A percentile compares a stretch with the other conserved stretches of the same genome.
phyloP scores from a whole-genome alignment of 2,113 vertebrate genomes.

The Sturnus vulgaris region DNA sequence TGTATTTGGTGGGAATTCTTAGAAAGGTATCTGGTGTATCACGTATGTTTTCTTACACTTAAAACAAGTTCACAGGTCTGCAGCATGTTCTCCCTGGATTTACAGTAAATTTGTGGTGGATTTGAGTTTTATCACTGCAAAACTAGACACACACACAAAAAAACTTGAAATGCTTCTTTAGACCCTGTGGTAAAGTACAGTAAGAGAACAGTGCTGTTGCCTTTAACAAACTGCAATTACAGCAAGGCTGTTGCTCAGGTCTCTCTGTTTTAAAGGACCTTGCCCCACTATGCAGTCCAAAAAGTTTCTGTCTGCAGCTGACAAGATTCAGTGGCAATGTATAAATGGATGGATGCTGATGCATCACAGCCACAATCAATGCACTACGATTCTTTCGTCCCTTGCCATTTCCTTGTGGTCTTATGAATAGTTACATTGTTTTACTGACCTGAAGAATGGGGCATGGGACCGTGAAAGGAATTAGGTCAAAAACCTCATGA shows the following conservation, averaged over 20 bases:
- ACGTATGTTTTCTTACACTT: not conserved
- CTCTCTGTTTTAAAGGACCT: not conserved
- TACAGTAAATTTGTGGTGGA: not conserved
- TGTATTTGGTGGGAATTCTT: not conserved
- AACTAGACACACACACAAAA: not conserved
- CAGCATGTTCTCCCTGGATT: not conserved
- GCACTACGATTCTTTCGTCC: not conserved
- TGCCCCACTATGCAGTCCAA: not conserved
- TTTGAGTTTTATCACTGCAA: not conserved
- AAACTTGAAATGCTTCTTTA: not conserved
- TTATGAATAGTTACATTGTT: not conserved
- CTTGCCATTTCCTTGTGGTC: not conserved
- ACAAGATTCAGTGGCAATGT: not conserved
- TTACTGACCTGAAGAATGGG: not conserved
- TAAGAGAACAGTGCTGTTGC: not conserved
- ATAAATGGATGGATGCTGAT: not conserved
- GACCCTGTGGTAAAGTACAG: not conserved
- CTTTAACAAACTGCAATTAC: not conserved
- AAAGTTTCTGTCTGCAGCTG: not conserved
- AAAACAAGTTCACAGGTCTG: not conserved
- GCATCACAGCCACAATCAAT: not conserved
- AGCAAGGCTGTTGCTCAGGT: not conserved
- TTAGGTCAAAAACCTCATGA: not conserved
- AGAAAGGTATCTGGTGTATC: not conserved
- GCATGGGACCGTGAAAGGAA: not conserved